A percentile compares a stretch with the other conserved stretches of the same genome.
phyloP scores from a whole-genome alignment of 2,797 vertebrate species.

The Pempheris klunzingeri region DNA sequence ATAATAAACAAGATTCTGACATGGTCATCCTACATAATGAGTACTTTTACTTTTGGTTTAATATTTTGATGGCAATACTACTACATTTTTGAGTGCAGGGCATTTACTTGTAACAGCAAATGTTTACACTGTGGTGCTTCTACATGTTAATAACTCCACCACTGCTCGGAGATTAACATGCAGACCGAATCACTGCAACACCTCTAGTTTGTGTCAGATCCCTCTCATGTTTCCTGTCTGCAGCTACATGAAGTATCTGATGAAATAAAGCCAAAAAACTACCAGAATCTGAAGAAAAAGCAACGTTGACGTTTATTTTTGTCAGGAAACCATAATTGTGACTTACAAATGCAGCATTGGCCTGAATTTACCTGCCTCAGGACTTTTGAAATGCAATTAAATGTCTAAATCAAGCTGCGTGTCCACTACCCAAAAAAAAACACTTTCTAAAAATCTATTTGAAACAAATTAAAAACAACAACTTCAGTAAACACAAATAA shows the following conservation, averaged over 20 bases:
- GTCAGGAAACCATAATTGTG: neutral
- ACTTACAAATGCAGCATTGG: neutral
- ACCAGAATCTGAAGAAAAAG: slow-evolving; percentile 1
- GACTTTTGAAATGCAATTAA: slow-evolving; percentile 10
- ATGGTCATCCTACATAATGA: no score
- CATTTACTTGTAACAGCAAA: no score
- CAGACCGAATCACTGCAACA: neutral
- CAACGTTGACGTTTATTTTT: slow-evolving; percentile 32
- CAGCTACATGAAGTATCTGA: neutral
- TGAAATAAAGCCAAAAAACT: neutral
- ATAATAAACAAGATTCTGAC: no score
- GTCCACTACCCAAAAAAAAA: neutral
- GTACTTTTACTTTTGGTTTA: no score
- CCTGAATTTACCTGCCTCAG: neutral
- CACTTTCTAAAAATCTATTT: neutral
- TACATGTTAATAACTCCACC: no score
- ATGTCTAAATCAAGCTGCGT: neutral
- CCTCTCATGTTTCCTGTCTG: neutral
- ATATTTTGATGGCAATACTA: no score
- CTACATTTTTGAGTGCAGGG: no score
- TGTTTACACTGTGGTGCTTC: no score
- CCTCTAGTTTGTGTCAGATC: neutral
- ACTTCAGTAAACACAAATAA: slow-evolving; percentile 23
- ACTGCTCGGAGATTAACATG: neutral
- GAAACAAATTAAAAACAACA: neutral